Evolutionary conservation across 2,888 invertebrate species (phyloP).

Genomic region (Perizoma affinitatum): DNA sequence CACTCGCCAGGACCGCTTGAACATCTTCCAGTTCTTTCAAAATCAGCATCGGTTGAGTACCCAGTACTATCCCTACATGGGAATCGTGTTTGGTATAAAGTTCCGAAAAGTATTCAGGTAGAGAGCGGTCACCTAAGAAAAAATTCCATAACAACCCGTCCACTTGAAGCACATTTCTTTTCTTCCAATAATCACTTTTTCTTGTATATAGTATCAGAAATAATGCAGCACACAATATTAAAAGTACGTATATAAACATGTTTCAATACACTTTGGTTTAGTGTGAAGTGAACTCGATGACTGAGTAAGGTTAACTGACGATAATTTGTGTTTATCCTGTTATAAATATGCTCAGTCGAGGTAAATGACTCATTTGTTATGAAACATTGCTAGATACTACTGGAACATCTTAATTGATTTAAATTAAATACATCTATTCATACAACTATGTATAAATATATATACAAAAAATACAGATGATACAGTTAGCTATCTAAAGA

Average conservation of each 20-base stretch:
- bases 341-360: too few species aligned
- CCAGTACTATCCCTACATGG: slow-evolving; percentile 54
- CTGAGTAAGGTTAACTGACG: slow-evolving; percentile 2
- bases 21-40: slow-evolving; percentile 60
- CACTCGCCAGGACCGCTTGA: slow-evolving; percentile 55
- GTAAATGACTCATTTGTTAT: too few species aligned
- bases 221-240: slow-evolving; percentile 41
- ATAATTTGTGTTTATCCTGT: too few species aligned
- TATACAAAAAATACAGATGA: too few species aligned
- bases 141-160: slow-evolving; percentile 52
- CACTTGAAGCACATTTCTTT: slow-evolving; percentile 53
- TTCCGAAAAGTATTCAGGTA: slow-evolving; percentile 57
- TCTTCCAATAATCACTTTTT: slow-evolving; percentile 59
- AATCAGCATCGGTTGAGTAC: slow-evolving; percentile 52
- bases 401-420: too few species aligned
- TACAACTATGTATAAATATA: too few species aligned
- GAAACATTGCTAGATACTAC: too few species aligned
- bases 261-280: neutral
- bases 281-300: neutral
- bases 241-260: slow-evolving; percentile 35
- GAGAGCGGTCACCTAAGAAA: slow-evolving; percentile 49
- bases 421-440: too few species aligned
- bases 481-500: too few species aligned
- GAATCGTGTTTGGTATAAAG: slow-evolving; percentile 54
- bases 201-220: slow-evolving; percentile 31